Evolutionary conservation across 2,797 vertebrate genomes (phyloP), one percentile per base, ranked within the genome.

Genomic region (Ceryle rudis): DNA sequence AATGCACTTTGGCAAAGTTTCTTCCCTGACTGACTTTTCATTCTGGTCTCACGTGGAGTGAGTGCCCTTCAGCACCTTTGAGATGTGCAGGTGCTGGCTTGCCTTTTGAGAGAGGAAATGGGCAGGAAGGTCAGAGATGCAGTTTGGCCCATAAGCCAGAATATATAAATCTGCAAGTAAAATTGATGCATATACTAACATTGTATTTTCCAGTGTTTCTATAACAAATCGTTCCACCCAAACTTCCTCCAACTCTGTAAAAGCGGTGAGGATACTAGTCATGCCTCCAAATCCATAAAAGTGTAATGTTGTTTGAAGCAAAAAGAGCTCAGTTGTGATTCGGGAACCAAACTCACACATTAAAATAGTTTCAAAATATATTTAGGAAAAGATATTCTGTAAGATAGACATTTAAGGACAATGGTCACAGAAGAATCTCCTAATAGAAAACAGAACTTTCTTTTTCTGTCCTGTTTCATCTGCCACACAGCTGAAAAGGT

Each of bases 391-490:
- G 61, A 17, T 55, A 51, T 57, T 37, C 37, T 64, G 19, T 78
- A 58, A 72, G 17, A 46, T 15, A 80, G 28, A 54, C 31, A 65
- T 26, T 70, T 37, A 51, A 31, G 28, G 12, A 67, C 12, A 33
- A 52, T 29, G 9, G 8, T 37, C 5, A 2, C 47, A 58, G 16
- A 60, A 37, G 0, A 92, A 58, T 41, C 35, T 75, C 75, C 28
- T 70, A 47, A 70, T 0, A 80, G 39, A 14, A 91, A 92, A 84
- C 4, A 82, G 35, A 79, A 44, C 11, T 81, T 80, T 66, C 6
- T 84, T 88, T 20, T 88, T 81, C 78, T 55, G 55, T 20, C 35
- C 51, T 77, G 14, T 37, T 94, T 80, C n/a, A 82, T 41, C 64
- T 58, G 62, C 35, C 47, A 17, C 12, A 71, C 7, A 57, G 44